Conservation (phyloP, 2,797 vertebrate genomes). For the Gymnodraco acuticeps region DNA sequence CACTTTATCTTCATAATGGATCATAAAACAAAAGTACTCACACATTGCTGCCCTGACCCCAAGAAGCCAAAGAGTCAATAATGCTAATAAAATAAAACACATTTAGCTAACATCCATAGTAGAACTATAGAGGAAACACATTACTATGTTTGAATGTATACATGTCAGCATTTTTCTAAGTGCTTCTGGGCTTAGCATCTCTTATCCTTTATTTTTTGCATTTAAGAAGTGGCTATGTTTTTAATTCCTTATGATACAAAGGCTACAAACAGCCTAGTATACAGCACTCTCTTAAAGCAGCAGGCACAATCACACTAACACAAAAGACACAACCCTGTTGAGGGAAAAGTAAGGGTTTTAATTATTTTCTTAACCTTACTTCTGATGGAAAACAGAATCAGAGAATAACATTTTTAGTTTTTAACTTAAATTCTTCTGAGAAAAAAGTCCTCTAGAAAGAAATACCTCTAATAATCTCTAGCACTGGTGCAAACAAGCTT, state of each 20-base stretch:
- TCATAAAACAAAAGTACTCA: not conserved
- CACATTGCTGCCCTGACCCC: not conserved
- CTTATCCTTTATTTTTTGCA: not conserved
- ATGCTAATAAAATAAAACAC: too few relatives aligned
- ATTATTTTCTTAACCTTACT: not conserved
- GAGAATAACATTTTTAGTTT: not conserved
- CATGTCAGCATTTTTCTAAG: not conserved
- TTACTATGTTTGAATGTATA: not conserved
- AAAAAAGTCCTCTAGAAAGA: slow-evolving; percentile 8
- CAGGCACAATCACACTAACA: not conserved
- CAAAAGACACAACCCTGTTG: not conserved
- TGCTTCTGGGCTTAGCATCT: not conserved
- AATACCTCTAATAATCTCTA: not conserved
- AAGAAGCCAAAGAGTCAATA: not conserved
- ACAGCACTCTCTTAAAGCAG: not conserved
- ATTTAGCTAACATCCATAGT: not conserved
- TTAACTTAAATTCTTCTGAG: slow-evolving; percentile 12
- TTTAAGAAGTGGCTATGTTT: not conserved
- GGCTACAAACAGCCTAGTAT: not conserved
- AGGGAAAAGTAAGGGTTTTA: not conserved
- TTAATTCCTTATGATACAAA: not conserved
- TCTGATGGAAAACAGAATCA: not conserved
- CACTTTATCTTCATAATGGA: not conserved
- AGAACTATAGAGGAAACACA: too few relatives aligned
- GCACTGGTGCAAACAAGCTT: slow-evolving; percentile 23